phyloP scores from a whole-genome alignment of 2,113 vertebrate genomes.

The Rallus limicola region DNA sequence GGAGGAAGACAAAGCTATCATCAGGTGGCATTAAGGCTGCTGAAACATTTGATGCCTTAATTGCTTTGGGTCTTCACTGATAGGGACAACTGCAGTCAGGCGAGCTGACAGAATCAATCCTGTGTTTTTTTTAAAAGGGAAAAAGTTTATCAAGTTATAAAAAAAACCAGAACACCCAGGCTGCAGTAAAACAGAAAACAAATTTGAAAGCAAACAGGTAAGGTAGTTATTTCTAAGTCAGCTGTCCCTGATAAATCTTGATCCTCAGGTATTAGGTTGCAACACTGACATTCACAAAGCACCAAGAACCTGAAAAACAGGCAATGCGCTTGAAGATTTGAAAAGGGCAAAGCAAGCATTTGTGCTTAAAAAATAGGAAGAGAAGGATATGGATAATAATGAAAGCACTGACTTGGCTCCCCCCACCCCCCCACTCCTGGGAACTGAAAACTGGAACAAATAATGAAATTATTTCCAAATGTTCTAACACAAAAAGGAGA shows the following conservation, averaged over 20 bases:
- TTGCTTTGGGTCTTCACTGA: not conserved
- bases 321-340: not conserved
- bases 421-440: rapidly evolving
- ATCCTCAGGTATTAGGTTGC: not conserved
- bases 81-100: not conserved
- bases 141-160: not conserved
- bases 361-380: not conserved
- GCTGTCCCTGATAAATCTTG: not conserved
- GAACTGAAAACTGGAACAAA: not conserved
- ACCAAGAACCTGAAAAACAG: not conserved
- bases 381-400: not conserved
- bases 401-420: not conserved
- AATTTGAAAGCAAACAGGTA: not conserved
- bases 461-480: conserved; percentile 13
- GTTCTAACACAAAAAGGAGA: not conserved
- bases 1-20: not conserved
- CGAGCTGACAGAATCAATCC: not conserved
- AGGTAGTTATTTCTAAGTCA: not conserved
- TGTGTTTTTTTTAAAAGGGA: not conserved
- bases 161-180: not conserved
- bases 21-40: not conserved
- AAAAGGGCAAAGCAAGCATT: conserved; percentile 7
- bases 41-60: not conserved
- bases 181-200: not conserved
- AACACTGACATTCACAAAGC: not conserved